Percentiles rank a stretch among this genome's conserved stretches.
Conservation (phyloP, 2,797 vertebrate species). For the Acanthis flammea region DNA sequence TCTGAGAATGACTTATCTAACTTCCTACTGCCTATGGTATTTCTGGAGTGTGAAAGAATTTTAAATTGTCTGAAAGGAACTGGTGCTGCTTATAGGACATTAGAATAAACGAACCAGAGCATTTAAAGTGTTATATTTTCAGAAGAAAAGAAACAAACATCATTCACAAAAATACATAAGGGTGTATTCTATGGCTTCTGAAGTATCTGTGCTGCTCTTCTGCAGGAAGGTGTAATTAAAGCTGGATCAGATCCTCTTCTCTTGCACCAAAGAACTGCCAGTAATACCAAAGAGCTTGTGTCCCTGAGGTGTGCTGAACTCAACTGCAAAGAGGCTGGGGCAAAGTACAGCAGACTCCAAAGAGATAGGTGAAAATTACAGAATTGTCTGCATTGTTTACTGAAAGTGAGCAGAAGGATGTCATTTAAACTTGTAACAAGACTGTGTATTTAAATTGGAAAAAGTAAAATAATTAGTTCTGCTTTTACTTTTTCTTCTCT, state of each 20-base stretch:
- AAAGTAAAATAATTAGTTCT: neutral
- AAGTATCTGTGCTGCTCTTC: neutral
- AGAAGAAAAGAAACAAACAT: constrained; percentile 29
- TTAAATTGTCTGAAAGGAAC: constrained; percentile 45
- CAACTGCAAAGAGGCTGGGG: neutral
- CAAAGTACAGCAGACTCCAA: neutral
- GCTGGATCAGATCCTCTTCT: neutral
- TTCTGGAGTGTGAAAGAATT: constrained; percentile 48
- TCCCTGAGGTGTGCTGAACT: neutral
- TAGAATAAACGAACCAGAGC: constrained; percentile 32
- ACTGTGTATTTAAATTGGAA: neutral
- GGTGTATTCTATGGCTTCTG: neutral
- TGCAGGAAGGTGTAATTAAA: neutral
- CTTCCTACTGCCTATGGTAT: constrained; percentile 27
- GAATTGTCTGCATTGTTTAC: neutral
- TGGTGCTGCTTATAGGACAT: constrained; percentile 17
- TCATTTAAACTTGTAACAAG: neutral
- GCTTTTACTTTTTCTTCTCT: neutral
- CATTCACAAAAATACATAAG: neutral
- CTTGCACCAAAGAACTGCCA: neutral
- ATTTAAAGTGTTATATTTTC: constrained; percentile 6
- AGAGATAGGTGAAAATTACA: neutral
- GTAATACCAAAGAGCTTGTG: neutral
- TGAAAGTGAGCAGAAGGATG: neutral
- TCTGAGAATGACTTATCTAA: constrained; percentile 55